phyloP scores from a whole-genome alignment of 2,113 vertebrate genomes.

The Microtus oregoni region DNA sequence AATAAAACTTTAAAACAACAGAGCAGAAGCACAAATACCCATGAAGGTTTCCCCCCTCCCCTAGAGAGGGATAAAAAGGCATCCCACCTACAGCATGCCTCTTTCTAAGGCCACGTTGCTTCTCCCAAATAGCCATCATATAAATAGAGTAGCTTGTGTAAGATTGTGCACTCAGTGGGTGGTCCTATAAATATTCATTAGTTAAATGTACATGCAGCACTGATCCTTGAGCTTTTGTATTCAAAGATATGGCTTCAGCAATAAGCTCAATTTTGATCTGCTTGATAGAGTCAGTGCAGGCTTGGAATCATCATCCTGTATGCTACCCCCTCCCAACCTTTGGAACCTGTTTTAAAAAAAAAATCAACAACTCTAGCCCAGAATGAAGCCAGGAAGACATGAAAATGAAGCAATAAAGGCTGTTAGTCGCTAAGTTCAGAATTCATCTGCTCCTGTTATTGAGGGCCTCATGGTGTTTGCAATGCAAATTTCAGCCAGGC shows the following conservation, averaged over 20 bases:
- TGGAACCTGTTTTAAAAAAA: slow-evolving; percentile 50
- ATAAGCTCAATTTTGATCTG: slow-evolving; percentile 58
- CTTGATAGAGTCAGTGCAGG: slow-evolving; percentile 19
- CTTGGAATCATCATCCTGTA: slow-evolving; percentile 38
- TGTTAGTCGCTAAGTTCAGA: slow-evolving; percentile 50
- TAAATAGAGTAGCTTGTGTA: slow-evolving; percentile 53
- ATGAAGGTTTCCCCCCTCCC: background rate
- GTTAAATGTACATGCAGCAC: slow-evolving; percentile 58
- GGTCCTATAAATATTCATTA: slow-evolving; percentile 77
- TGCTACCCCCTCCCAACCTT: background rate
- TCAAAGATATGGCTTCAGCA: slow-evolving; percentile 58
- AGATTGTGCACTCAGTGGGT: slow-evolving; percentile 53
- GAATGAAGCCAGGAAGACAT: slow-evolving; percentile 34
- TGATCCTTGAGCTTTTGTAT: slow-evolving; percentile 61
- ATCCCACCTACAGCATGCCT: background rate
- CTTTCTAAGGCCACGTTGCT: slow-evolving; percentile 48
- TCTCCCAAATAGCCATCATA: slow-evolving; percentile 62
- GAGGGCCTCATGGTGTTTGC: slow-evolving; percentile 80
- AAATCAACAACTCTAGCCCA: slow-evolving; percentile 50
- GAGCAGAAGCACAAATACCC: background rate
- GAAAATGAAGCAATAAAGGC: slow-evolving; percentile 76
- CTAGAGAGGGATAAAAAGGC: slow-evolving; percentile 46
- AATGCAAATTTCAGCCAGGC: slow-evolving; percentile 86
- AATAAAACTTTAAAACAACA: slow-evolving; percentile 78
- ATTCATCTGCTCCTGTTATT: slow-evolving; percentile 66